Evolutionary conservation across 23 tunicate species (phyloP), one percentile per base, ranked within the genome.

Genomic region (Aplidium turbinatum): DNA sequence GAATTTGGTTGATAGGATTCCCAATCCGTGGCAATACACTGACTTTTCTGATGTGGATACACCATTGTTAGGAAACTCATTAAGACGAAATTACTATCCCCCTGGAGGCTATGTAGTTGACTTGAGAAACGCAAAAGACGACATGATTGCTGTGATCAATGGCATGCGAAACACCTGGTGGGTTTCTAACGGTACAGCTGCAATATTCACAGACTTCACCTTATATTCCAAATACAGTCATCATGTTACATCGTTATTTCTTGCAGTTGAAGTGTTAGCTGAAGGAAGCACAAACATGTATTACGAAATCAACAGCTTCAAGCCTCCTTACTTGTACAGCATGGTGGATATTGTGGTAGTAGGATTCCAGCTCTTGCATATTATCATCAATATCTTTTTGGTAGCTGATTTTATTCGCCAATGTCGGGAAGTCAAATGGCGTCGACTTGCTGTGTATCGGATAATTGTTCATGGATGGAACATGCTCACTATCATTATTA

Each of bases 21-120:
- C 26, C 7, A 51, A 60, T 32, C 81, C 86, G 6, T 87, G 84
- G 85, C 21, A 32, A 21, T 74, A 87, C 31, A 39, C 20, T 21
- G 28, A 42, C 1, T 13, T 65, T 0, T 74, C 53, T 19, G 64
- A 16, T 3, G 56, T 32, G 4, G 53, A 69, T 23, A 19, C 40
- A 23, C 45, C 65, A 6, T 53, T 32, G 38, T 39, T 47, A 6
- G 96, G 87, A 0, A 88, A 78, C 50, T 18, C 42, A 32, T 36
- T 88, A 0, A 46, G 48, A 0, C 70, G 96, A 21, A 3, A 30
- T 16, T 62, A 42, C 23, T 87, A 87, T 54, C 96, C 87, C 1
- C 25, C 29, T 22, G 96, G 87, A 9, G 96, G 96, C 0, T 88
- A 81, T 42, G 42, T 75, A 9, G 65, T 81, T 38, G 96, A 88